phyloP scores from a whole-genome alignment of 2,888 invertebrate species.

The Ophion slaviceki region DNA sequence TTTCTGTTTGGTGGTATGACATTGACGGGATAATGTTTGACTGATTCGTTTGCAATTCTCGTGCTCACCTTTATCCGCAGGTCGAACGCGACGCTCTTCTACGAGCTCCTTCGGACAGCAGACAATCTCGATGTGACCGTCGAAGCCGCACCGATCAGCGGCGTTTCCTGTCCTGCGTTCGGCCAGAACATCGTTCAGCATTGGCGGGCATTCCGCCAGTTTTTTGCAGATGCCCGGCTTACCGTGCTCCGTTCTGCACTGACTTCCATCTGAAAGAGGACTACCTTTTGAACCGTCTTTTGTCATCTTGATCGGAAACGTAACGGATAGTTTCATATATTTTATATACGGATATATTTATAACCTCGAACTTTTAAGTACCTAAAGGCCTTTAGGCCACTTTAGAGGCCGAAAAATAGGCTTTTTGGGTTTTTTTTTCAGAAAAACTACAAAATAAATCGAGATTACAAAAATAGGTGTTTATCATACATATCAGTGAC shows the following conservation, averaged over 20 bases:
- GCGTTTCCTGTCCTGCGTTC: conserved; percentile 68
- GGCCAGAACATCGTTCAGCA: conserved; percentile 69
- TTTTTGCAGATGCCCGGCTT: conserved; percentile 73
- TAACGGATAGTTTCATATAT: too few relatives aligned
- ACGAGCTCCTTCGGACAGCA: conserved; percentile 83
- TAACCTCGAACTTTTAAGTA: too few relatives aligned
- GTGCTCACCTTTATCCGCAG: conserved; percentile 75
- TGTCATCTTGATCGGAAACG: too few relatives aligned
- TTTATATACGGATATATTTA: too few relatives aligned
- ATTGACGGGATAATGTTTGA: background rate
- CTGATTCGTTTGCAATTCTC: background rate
- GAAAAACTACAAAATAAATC: too few relatives aligned
- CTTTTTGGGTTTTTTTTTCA: too few relatives aligned
- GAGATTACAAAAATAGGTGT: too few relatives aligned
- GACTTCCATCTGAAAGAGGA: conserved; percentile 2
- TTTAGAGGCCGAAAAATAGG: too few relatives aligned
- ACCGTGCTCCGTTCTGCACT: conserved; percentile 68
- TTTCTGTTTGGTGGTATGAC: background rate
- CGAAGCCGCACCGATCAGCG: conserved; percentile 83
- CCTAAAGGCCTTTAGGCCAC: too few relatives aligned
- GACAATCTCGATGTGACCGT: conserved; percentile 83
- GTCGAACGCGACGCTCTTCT: conserved; percentile 70
- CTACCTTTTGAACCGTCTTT: too few relatives aligned
- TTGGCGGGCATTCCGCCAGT: conserved; percentile 72
- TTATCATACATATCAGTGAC: too few relatives aligned